Evolutionary conservation across 1,140 invertebrate genomes (phyloP).

Genomic region (Pseudomyrmex dendroicus): DNA sequence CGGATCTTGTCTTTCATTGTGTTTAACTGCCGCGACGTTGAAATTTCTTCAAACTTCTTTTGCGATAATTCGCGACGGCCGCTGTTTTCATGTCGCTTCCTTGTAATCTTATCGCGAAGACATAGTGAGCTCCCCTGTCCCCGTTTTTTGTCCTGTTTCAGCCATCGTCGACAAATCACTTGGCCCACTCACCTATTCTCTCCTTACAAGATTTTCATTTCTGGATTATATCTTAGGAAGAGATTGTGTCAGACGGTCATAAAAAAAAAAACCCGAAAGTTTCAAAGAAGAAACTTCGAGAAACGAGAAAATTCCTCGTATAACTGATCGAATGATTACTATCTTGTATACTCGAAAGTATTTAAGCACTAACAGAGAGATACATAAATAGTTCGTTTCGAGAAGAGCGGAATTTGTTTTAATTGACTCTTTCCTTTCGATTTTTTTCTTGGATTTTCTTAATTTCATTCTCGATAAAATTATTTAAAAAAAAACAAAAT

Average conservation of each 20-base stretch:
- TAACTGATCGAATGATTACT: constrained; percentile 28
- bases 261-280: constrained; percentile 35
- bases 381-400: constrained; percentile 28
- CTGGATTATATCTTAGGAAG: background rate
- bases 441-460: too few relatives aligned
- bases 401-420: constrained; percentile 33
- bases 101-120: constrained; percentile 25
- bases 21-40: too few relatives aligned
- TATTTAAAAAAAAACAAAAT: background rate
- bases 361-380: constrained; percentile 25
- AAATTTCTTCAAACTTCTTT: too few relatives aligned
- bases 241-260: constrained; percentile 9
- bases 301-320: constrained; percentile 39
- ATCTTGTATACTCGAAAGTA: constrained; percentile 28
- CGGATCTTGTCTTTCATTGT: background rate
- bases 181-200: background rate
- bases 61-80: background rate
- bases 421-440: constrained; percentile 4
- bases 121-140: background rate
- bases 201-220: constrained; percentile 31
- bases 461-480: background rate
- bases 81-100: background rate
- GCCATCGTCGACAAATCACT: background rate
- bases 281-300: constrained; percentile 24
- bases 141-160: background rate